Evolutionary conservation across 2,113 vertebrate species (phyloP).

Genomic region (Nothobranchius furzeri): DNA sequence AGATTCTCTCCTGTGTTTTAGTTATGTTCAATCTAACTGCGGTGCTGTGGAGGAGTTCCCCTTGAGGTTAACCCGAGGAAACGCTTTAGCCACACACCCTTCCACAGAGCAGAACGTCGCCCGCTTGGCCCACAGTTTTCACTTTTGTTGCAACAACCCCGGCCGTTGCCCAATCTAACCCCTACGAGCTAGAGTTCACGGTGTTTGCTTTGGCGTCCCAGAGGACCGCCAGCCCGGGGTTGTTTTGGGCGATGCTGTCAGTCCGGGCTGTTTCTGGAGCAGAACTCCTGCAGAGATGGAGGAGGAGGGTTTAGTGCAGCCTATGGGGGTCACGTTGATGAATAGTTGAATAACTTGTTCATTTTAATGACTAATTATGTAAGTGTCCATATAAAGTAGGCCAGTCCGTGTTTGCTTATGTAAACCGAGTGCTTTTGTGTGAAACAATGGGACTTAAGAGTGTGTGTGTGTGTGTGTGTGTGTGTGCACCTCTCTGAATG

Average conservation of each 20-base stretch:
- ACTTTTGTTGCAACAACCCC: slow-evolving; percentile 54
- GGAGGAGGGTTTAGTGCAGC: slow-evolving; percentile 5
- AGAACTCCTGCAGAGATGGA: slow-evolving; percentile 39
- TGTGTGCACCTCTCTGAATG: slow-evolving; percentile 5
- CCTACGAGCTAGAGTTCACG: slow-evolving; percentile 54
- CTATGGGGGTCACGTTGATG: background rate
- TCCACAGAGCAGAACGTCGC: slow-evolving; percentile 62
- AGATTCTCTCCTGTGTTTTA: background rate
- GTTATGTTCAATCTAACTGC: background rate
- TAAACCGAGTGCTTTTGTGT: slow-evolving; percentile 9
- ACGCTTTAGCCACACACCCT: slow-evolving; percentile 46
- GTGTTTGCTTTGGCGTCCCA: slow-evolving; percentile 61
- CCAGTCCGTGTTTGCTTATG: slow-evolving; percentile 7
- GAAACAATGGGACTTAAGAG: slow-evolving; percentile 10
- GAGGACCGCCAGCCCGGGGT: slow-evolving; percentile 15
- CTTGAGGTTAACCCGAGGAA: slow-evolving; percentile 51
- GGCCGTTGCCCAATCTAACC: slow-evolving; percentile 62
- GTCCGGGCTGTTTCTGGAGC: slow-evolving; percentile 57
- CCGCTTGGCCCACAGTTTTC: slow-evolving; percentile 45
- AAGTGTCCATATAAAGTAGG: slow-evolving; percentile 3
- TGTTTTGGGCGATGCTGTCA: slow-evolving; percentile 39
- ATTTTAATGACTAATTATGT: slow-evolving; percentile 6
- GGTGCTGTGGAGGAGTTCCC: background rate
- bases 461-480: background rate
- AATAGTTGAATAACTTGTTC: slow-evolving; percentile 2